Evolutionary conservation across 1,140 invertebrate species (phyloP).

Genomic region (Araneus ventricosus): DNA sequence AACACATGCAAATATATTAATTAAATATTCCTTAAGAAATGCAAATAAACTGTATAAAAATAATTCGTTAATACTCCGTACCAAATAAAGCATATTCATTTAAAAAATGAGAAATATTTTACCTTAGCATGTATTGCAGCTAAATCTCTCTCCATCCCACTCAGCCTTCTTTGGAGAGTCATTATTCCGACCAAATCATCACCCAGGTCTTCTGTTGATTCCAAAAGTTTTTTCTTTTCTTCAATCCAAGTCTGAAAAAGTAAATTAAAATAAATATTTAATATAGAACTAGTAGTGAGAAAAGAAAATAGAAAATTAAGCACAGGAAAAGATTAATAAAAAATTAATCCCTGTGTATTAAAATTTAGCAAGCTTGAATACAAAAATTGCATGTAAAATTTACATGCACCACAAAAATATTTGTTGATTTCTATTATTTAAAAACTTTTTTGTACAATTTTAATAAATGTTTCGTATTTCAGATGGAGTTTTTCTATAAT

Average conservation of each 20-base stretch:
- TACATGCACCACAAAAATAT: too few relatives aligned
- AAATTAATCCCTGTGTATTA: too few relatives aligned
- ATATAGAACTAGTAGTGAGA: too few relatives aligned
- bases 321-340: too few relatives aligned
- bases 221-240: slow-evolving; percentile 98
- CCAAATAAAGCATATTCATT: background rate
- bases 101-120: background rate
- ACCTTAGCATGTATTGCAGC: slow-evolving; percentile 97
- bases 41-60: background rate
- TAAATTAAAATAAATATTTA: background rate
- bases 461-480: too few relatives aligned
- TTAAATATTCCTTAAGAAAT: too few relatives aligned
- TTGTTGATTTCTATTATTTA: too few relatives aligned
- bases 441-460: too few relatives aligned
- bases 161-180: slow-evolving; percentile 89
- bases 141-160: slow-evolving; percentile 98
- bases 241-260: slow-evolving; percentile 93
- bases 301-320: too few relatives aligned
- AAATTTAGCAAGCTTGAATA: too few relatives aligned
- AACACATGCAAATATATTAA: background rate
- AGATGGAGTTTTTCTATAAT: too few relatives aligned
- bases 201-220: slow-evolving; percentile 94
- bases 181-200: slow-evolving; percentile 95
- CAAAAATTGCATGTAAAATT: too few relatives aligned
- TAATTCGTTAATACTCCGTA: background rate